Percentiles rank a stretch among this genome's conserved stretches.
These are phyloP conservation scores for Podiceps cristatus DNA, from an alignment of 2,113 vertebrate species.

Conservation along the genomic window DNA sequence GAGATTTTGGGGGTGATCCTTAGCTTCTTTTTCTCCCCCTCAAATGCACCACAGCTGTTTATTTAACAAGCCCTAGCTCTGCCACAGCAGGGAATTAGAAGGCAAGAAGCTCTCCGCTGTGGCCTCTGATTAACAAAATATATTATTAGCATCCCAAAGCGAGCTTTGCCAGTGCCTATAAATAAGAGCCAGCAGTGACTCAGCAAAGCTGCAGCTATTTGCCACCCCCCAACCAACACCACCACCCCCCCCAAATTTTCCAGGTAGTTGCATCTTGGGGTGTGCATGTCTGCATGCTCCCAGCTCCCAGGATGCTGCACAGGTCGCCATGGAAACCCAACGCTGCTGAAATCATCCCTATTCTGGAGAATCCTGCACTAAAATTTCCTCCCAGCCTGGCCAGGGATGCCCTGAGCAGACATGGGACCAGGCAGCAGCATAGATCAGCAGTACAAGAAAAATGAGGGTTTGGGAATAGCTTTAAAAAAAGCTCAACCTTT, in stretches of 20 bases:
- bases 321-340: constrained; percentile 74
- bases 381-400: neutral
- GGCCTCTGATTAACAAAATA: constrained; percentile 55
- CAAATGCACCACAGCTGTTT: neutral
- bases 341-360: neutral
- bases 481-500: neutral
- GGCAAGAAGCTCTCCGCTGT: constrained; percentile 41
- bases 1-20: too few relatives aligned
- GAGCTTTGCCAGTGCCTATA: constrained; percentile 63
- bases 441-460: neutral
- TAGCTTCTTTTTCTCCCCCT: too few relatives aligned
- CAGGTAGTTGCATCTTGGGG: constrained; percentile 54
- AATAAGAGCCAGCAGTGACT: constrained; percentile 69
- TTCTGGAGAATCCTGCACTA: neutral
- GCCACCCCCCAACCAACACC: neutral
- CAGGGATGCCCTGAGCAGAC: neutral
- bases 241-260: neutral
- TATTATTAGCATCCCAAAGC: constrained; percentile 67
- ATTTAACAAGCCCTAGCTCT: constrained; percentile 1
- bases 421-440: neutral
- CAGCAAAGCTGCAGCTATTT: constrained; percentile 69
- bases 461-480: neutral
- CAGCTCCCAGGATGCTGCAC: constrained; percentile 47
- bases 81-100: neutral
- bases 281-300: constrained; percentile 22